Conservation (phyloP, 2,113 vertebrate genomes). For the Drymodes brunneopygia region DNA sequence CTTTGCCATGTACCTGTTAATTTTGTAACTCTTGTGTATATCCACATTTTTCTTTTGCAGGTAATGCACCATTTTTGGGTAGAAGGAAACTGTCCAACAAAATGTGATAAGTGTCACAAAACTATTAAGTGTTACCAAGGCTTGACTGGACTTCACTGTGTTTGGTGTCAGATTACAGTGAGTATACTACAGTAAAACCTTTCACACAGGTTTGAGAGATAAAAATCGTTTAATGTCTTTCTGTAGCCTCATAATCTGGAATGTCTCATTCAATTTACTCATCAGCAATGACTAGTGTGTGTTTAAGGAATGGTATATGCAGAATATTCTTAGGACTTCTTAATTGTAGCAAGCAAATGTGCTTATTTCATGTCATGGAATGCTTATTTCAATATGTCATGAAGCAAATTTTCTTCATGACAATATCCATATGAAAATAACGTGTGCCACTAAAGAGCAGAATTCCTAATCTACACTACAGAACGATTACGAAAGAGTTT, state of each 20-base stretch:
- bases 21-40: not conserved
- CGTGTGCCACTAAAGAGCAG: not conserved
- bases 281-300: not conserved
- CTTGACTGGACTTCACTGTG: slow-evolving; percentile 91
- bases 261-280: not conserved
- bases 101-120: slow-evolving; percentile 96
- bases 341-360: not conserved
- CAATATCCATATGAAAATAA: not conserved
- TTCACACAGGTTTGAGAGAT: not conserved
- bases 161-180: slow-evolving; percentile 97
- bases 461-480: not conserved
- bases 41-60: slow-evolving; percentile 64
- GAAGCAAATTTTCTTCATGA: not conserved
- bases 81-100: slow-evolving; percentile 92
- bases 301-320: not conserved
- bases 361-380: not conserved
- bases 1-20: not conserved
- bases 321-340: not conserved
- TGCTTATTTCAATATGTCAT: not conserved
- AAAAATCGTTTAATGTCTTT: not conserved
- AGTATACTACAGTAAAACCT: slow-evolving; percentile 33
- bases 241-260: not conserved
- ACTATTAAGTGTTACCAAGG: slow-evolving; percentile 96
- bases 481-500: not conserved
- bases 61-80: slow-evolving; percentile 96